Percentiles rank a stretch among this genome's conserved stretches.
phyloP scores from a whole-genome alignment of 2,888 invertebrate genomes.

The Panopea generosa region DNA sequence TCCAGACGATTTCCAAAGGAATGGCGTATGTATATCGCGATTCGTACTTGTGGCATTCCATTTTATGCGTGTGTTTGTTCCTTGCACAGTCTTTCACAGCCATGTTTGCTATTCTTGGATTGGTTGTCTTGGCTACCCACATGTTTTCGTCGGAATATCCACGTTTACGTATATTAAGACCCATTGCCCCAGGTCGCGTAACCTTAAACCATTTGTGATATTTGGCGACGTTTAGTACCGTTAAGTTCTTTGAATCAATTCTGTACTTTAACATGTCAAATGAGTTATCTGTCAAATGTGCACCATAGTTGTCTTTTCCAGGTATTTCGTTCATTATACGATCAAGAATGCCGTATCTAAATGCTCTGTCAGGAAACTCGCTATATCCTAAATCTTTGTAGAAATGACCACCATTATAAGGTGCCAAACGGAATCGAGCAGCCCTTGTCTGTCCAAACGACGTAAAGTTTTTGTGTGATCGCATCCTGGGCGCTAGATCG shows the following conservation, averaged over 20 bases:
- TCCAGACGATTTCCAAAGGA: slow-evolving; percentile 79
- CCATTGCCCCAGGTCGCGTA: slow-evolving; percentile 53
- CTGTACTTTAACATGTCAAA: slow-evolving; percentile 44
- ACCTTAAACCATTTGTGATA: slow-evolving; percentile 54
- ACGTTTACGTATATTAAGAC: slow-evolving; percentile 41
- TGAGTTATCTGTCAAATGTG: slow-evolving; percentile 30
- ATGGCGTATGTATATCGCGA: slow-evolving; percentile 75
- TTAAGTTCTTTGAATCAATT: slow-evolving; percentile 35
- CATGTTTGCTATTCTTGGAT: slow-evolving; percentile 64
- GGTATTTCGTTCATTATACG: slow-evolving; percentile 58
- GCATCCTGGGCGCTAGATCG: slow-evolving; percentile 69
- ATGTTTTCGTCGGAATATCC: slow-evolving; percentile 63
- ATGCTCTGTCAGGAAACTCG: neutral
- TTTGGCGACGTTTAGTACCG: slow-evolving; percentile 46
- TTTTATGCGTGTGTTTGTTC: slow-evolving; percentile 34
- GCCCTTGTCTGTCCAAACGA: slow-evolving; percentile 31
- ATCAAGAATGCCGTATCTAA: slow-evolving; percentile 34
- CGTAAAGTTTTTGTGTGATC: slow-evolving; percentile 33
- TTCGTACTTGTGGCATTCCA: slow-evolving; percentile 44
- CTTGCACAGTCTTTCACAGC: slow-evolving; percentile 50
- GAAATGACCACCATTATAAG: slow-evolving; percentile 12
- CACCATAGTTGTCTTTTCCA: slow-evolving; percentile 55
- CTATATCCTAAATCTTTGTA: slow-evolving; percentile 21
- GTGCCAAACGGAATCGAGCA: slow-evolving; percentile 53
- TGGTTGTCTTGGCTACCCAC: slow-evolving; percentile 71